Percentiles rank a stretch among this genome's conserved stretches.
phyloP scores from a whole-genome alignment of 2,888 invertebrate genomes.

The Drosophila infuscata region DNA sequence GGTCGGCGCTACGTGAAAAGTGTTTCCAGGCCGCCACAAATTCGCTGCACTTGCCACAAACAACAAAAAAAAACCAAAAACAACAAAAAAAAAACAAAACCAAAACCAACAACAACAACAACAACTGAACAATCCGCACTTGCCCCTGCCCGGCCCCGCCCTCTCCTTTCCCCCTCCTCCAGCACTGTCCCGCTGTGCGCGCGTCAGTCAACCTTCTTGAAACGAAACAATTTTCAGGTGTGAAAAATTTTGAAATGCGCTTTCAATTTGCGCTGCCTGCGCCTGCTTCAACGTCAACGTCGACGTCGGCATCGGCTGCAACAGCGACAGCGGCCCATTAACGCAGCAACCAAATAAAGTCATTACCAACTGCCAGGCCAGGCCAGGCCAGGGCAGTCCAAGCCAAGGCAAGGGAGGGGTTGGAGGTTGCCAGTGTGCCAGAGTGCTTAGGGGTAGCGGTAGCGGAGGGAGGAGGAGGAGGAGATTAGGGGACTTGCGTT shows the following conservation, averaged over 20 bases:
- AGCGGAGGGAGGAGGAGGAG: not conserved
- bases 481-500: not conserved
- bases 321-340: slow-evolving; percentile 64
- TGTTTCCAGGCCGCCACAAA: slow-evolving; percentile 66
- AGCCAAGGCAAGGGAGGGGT: not conserved
- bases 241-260: slow-evolving; percentile 79
- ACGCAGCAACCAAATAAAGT: slow-evolving; percentile 80
- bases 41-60: slow-evolving; percentile 73
- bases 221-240: slow-evolving; percentile 79
- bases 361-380: slow-evolving; percentile 68
- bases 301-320: not conserved
- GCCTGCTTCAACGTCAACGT: slow-evolving; percentile 11
- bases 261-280: slow-evolving; percentile 76
- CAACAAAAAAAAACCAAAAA: not conserved
- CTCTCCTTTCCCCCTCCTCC: not conserved
- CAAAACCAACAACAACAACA: not conserved
- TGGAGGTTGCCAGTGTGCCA: not conserved
- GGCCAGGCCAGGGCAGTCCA: slow-evolving; percentile 1
- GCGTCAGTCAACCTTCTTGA: slow-evolving; percentile 55
- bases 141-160: slow-evolving; percentile 6
- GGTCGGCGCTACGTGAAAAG: slow-evolving; percentile 76
- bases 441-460: not conserved
- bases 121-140: slow-evolving; percentile 7
- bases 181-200: slow-evolving; percentile 40
- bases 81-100: not conserved